phyloP scores from a whole-genome alignment of 2,113 vertebrate genomes.

The Lophura nycthemera region DNA sequence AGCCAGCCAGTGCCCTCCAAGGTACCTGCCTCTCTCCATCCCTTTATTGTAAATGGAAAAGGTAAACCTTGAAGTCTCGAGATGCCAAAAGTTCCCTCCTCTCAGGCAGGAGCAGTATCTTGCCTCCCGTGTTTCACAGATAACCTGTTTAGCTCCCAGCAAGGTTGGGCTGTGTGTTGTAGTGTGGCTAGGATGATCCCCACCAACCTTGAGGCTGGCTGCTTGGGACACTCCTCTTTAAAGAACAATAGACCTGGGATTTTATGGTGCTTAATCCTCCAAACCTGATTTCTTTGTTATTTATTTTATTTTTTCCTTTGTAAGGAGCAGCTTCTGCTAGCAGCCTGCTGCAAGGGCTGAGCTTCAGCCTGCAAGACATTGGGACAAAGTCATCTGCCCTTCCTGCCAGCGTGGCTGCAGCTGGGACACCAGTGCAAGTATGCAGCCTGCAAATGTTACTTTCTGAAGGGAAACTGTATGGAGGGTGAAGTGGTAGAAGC shows the following conservation, averaged over 20 bases:
- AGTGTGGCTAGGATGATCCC: neutral
- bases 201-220: accelerated
- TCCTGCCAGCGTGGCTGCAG: conserved; percentile 71
- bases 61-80: neutral
- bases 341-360: conserved; percentile 95
- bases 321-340: conserved; percentile 90
- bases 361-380: conserved; percentile 98
- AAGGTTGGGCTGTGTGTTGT: too few relatives aligned
- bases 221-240: neutral
- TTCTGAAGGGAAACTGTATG: neutral
- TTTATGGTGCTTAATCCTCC: neutral
- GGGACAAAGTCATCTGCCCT: conserved; percentile 86
- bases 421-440: conserved; percentile 77
- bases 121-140: neutral
- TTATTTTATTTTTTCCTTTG: neutral
- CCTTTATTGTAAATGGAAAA: neutral
- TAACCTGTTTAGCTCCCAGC: too few relatives aligned
- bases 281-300: neutral
- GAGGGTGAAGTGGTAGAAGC: neutral
- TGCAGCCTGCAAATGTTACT: accelerated
- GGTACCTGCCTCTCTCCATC: conserved; percentile 76
- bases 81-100: accelerated
- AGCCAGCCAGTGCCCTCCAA: conserved; percentile 81
- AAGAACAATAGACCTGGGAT: accelerated
- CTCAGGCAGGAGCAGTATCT: neutral